Conservation (phyloP, 2,797 vertebrate species). For the Danio albolineatus region DNA sequence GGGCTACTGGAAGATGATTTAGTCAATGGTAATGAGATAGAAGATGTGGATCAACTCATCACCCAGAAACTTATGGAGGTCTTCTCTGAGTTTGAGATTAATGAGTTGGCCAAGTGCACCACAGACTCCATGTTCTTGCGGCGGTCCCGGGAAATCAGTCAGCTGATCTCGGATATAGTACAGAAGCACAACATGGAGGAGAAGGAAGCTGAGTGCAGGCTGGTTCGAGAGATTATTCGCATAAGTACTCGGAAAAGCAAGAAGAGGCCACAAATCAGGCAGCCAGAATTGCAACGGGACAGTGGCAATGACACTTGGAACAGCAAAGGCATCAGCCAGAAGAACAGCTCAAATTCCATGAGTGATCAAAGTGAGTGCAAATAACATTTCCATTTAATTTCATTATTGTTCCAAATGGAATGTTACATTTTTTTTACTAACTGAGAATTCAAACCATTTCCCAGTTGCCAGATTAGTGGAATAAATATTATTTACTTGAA, state of each 20-base stretch:
- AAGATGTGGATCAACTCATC: slow-evolving; percentile 90
- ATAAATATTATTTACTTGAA: too few species aligned
- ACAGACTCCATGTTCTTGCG: slow-evolving; percentile 93
- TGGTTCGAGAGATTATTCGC: slow-evolving; percentile 94
- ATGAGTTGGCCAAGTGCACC: slow-evolving; percentile 93
- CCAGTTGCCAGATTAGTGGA: too few species aligned
- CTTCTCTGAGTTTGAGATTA: slow-evolving; percentile 96
- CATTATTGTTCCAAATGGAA: too few species aligned
- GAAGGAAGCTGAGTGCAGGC: slow-evolving; percentile 91
- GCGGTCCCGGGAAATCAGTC: slow-evolving; percentile 92
- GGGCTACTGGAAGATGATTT: slow-evolving; percentile 80
- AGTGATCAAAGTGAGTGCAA: slow-evolving; percentile 87
- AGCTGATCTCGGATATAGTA: slow-evolving; percentile 93
- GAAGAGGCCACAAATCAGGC: slow-evolving; percentile 63
- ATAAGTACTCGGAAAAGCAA: slow-evolving; percentile 92
- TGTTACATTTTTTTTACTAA: too few species aligned
- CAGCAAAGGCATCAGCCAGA: slow-evolving; percentile 65
- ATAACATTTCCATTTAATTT: background rate
- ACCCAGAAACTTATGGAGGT: slow-evolving; percentile 93
- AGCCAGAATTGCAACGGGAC: slow-evolving; percentile 79
- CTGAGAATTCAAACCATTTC: too few species aligned
- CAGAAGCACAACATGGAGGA: slow-evolving; percentile 94
- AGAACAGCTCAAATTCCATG: slow-evolving; percentile 75
- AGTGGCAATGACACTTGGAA: slow-evolving; percentile 94
- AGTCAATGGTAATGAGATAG: slow-evolving; percentile 80